phyloP scores from a whole-genome alignment of 2,113 vertebrate species.

The Hypocryptadius cinnamomeus region DNA sequence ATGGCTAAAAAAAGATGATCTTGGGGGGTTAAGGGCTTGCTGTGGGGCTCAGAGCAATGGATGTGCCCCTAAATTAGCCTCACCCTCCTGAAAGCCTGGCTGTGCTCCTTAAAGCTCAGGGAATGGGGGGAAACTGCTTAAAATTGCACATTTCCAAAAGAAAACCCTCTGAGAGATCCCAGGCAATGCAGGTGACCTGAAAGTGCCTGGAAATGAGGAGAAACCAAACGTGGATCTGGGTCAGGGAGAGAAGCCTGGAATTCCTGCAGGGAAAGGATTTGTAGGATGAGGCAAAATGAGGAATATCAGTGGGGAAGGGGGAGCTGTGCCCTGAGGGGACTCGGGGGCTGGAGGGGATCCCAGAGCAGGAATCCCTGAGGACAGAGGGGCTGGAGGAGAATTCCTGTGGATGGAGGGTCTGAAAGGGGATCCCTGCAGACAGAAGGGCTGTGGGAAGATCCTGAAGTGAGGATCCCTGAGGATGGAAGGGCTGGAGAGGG shows the following conservation, averaged over 20 bases:
- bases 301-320: fast-evolving
- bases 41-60: not conserved
- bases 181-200: not conserved
- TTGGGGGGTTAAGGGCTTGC: fast-evolving
- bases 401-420: not conserved
- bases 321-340: not conserved
- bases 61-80: not conserved
- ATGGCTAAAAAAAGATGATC: fast-evolving
- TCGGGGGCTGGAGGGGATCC: no score
- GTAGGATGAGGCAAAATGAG: not conserved
- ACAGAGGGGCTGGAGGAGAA: not conserved
- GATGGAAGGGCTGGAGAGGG: not conserved
- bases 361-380: no score
- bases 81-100: fast-evolving
- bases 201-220: not conserved
- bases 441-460: no score
- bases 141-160: not conserved
- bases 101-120: not conserved
- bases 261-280: not conserved
- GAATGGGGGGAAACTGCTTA: not conserved
- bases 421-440: no score
- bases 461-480: no score
- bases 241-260: not conserved
- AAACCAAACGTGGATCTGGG: not conserved
- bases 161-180: not conserved